Evolutionary conservation across 2,113 vertebrate genomes (phyloP), one percentile per base, ranked within the genome.

Genomic region (Neodon shergylaensis): DNA sequence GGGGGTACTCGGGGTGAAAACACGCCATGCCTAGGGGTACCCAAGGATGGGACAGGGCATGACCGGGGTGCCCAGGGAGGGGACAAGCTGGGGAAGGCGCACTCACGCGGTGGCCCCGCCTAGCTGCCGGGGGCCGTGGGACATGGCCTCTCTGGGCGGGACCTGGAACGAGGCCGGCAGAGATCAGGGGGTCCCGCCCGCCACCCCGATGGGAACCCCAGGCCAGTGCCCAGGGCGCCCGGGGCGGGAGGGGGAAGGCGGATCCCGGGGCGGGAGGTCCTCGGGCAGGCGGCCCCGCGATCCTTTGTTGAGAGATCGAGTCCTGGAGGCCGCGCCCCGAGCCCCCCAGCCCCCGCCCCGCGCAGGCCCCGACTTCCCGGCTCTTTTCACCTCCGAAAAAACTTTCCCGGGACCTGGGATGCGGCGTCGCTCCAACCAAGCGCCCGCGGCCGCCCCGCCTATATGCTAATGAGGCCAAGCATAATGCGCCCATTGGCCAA

Each of bases 21-120:
- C 33, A 5, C 0, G 12, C 26, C 47, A 22, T 21, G 21, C 21
- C 52, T 12, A 44, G 0, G 66, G 7, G 7, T 68, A 21, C 52
- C 90, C 42, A 39, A 76, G 49, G 77, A 36, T 52, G 21, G 17
- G 52, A 7, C 28, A 66, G n/a, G 63, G 47, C 58, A 47, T 26
- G 81, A 24, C 74, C 58, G 36, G 61, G 61, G 28, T 26, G 49
- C 36, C 7, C n/a, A 72, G 31, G 47, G 42, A 31, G 26, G 68
- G 22, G 68, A 47, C 42, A 49, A 54, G 92, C 49, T n/a, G 58
- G 36, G 83, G 79, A 47, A 19, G 54, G 52, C 63, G 66, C 91
- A 98, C 98, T 98, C 96, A 98, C 98, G 98, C 96, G 90, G 98
- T 88, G 39, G 93, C 95, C 0, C 98, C 42, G 0, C 97, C 85